phyloP scores from a whole-genome alignment of 2,113 vertebrate species.

The Rana temporaria region DNA sequence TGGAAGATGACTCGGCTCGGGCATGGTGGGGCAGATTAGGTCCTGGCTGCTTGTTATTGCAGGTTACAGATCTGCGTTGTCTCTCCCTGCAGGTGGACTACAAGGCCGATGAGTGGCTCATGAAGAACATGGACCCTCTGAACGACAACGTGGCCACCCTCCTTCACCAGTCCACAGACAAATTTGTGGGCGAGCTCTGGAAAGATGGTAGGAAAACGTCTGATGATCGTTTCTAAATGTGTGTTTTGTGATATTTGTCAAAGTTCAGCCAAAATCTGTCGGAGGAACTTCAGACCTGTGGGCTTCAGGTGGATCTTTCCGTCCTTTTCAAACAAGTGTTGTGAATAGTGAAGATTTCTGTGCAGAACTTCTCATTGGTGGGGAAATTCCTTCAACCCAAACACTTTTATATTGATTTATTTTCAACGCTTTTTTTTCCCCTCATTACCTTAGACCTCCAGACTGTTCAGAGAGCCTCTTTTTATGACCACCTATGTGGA shows the following conservation, averaged over 20 bases:
- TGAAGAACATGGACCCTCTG: constrained; percentile 99
- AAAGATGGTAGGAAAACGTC: constrained; percentile 86
- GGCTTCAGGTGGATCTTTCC: too few relatives aligned
- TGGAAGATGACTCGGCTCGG: too few relatives aligned
- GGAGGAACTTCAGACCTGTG: too few relatives aligned
- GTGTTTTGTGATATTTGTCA: too few relatives aligned
- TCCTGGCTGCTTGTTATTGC: background rate
- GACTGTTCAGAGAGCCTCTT: constrained; percentile 98
- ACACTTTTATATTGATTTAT: too few relatives aligned
- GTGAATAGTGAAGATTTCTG: too few relatives aligned
- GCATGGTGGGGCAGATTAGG: too few relatives aligned
- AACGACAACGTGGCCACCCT: constrained; percentile 97
- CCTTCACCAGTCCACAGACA: constrained; percentile 94
- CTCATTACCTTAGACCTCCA: constrained; percentile 91
- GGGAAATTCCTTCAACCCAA: too few relatives aligned
- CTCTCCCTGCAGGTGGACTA: constrained; percentile 87
- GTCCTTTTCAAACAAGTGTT: too few relatives aligned
- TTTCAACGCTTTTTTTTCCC: constrained; percentile 64
- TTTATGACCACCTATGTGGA: constrained; percentile 99
- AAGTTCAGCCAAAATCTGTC: too few relatives aligned
- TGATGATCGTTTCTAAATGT: too few relatives aligned
- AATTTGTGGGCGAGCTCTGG: constrained; percentile 96
- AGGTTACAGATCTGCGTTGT: background rate
- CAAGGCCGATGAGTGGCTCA: constrained; percentile 97
- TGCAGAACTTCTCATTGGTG: too few relatives aligned